phyloP scores from a whole-genome alignment of 2,888 invertebrate genomes.

The Empis livida region DNA sequence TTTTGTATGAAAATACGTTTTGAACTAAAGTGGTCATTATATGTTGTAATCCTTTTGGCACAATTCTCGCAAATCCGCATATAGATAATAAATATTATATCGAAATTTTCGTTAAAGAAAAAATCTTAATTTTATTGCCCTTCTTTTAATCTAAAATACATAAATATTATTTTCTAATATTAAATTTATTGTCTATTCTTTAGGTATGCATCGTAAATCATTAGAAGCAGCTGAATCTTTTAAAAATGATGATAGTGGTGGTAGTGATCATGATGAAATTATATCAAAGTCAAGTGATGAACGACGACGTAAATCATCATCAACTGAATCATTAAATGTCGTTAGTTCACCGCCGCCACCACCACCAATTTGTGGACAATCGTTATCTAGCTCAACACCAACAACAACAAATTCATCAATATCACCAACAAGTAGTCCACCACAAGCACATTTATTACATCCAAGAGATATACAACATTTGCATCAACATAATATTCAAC shows the following conservation, averaged over 20 bases:
- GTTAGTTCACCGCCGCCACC: conserved; percentile 35
- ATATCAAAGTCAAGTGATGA: conserved; percentile 45
- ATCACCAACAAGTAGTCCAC: conserved; percentile 24
- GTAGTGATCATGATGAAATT: conserved; percentile 51
- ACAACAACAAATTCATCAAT: conserved; percentile 23
- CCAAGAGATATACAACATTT: conserved; percentile 9
- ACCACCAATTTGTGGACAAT: conserved; percentile 6
- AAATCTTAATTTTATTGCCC: not conserved
- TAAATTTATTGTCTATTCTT: not conserved
- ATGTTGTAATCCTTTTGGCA: no score
- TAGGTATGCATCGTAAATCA: conserved; percentile 99
- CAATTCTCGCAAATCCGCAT: no score
- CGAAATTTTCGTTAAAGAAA: no score
- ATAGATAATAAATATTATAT: no score
- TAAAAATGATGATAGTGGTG: conserved; percentile 57
- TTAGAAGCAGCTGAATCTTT: conserved; percentile 93
- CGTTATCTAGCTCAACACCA: conserved; percentile 13
- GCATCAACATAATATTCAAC: conserved; percentile 11
- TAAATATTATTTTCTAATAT: not conserved
- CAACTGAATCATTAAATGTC: conserved; percentile 28
- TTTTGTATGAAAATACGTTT: no score
- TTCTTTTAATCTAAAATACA: not conserved
- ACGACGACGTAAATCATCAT: conserved; percentile 25
- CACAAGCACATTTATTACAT: conserved; percentile 19
- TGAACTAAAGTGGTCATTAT: no score